Evolutionary conservation across 2,888 invertebrate species (phyloP), one percentile per base, ranked within the genome.

Genomic region (Chaitophorus viminalis): DNA sequence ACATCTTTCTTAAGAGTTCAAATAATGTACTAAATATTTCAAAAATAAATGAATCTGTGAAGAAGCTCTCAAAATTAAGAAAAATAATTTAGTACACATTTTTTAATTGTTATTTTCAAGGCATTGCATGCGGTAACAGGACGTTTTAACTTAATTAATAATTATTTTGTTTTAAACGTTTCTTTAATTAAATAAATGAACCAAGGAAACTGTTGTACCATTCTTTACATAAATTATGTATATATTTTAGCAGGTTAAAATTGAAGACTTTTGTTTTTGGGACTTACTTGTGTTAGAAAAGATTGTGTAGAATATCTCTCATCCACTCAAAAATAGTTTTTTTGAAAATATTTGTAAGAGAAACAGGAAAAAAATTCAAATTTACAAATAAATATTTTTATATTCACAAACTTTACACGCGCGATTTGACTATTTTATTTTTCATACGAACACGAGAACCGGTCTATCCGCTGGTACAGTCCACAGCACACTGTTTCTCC

Each of bases 391-490:
- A 36, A 79, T 60, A 79, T 79, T 31, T 36, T 36, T 65, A n/a
- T 72, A 72, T 82, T 82, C 70, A 72, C 70, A 52, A 17, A 72
- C 72, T 46, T 46, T 46, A 46, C 31, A 77, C 21, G 52, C 76
- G 84, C 77, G 84, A 85, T 85, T 85, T 68, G 68, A 85, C 52
- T 68, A 77, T 85, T 76, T 76, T 54, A 78, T 78, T 72, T 54
- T 54, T 72, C 78, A 33, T 36, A 60, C 54, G 54, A 54, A 72
- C 54, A 21, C 78, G 78, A 78, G 54, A 87, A 87, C 87, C 87
- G 87, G 87, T 87, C 87, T 75, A n/a, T 75, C 87, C 81, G 87
- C 87, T 81, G 65, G 87, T 87, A 87, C 87, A 81, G 87, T 87
- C 81, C 87, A 74, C 79, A 29, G 87, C 81, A 87, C 72, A 87